Conservation (phyloP, 2,113 vertebrate genomes). For the Puffinus mauretanicus region DNA sequence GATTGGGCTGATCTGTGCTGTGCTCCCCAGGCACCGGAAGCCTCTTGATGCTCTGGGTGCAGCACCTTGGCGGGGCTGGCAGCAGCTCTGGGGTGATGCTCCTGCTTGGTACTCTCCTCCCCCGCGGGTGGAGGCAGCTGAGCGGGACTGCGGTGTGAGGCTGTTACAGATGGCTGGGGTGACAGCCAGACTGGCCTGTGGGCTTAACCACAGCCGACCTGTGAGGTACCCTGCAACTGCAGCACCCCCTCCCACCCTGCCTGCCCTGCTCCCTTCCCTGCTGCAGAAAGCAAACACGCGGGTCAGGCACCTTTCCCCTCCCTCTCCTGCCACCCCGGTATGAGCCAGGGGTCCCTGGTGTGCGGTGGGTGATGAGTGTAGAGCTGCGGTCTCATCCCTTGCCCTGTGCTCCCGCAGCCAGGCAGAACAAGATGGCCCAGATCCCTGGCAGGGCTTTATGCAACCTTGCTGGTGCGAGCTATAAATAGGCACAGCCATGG, state of each 20-base stretch:
- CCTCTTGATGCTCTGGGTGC: accelerated
- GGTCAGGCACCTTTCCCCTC: background rate
- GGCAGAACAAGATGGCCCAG: background rate
- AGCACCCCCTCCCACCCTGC: background rate
- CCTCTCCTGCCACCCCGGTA: accelerated
- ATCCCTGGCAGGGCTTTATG: conserved; percentile 20
- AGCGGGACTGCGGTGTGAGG: background rate
- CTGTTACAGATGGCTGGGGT: background rate
- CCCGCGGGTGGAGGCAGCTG: accelerated
- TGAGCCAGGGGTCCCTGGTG: accelerated
- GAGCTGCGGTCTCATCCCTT: background rate
- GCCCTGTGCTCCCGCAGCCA: background rate
- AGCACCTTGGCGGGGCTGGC: background rate
- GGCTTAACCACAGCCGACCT: accelerated
- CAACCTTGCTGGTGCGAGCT: background rate
- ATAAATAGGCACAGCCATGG: conserved; percentile 10
- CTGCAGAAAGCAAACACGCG: accelerated
- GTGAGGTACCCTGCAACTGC: accelerated
- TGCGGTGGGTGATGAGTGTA: accelerated
- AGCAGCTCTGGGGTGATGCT: background rate
- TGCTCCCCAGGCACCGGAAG: accelerated
- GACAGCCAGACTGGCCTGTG: background rate
- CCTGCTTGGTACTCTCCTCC: too few species aligned
- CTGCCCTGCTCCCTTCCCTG: background rate
- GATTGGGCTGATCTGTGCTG: accelerated